Evolutionary conservation across 2,888 invertebrate genomes (phyloP), one percentile per base, ranked within the genome.

Genomic region (Phyllotreta striolata): DNA sequence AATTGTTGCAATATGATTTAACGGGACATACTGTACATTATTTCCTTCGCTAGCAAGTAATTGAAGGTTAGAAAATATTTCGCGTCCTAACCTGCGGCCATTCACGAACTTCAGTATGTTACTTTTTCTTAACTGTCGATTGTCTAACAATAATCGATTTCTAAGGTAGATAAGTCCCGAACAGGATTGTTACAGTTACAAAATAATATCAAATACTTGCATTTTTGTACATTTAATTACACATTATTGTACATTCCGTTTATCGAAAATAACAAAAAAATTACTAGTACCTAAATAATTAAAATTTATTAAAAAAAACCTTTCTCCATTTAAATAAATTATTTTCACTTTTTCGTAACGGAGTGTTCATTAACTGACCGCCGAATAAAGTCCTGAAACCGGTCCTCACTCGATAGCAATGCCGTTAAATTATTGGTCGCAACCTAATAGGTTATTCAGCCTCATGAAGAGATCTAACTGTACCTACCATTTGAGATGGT

Each of bases 31-130:
- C 35, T 49, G 49, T 49, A 34, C 5, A 49, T 24, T 46, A 61
- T 47, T 60, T 65, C 68, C 68, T 68, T 69, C 70, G 67, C 68
- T 70, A 71, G 69, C 62, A 62, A 66, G 64, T 70, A 71, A 71
- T 71, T 70, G 71, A 67, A 68, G 69, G 69, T 70, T 66, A 46
- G 66, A 67, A 39, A 66, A 68, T 64, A 70, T 70, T 70, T 66
- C 66, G 65, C 71, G 62, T 69, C 63, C 57, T 68, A 64, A 66
- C 70, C 70, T 58, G 63, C 64, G 70, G 70, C 68, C 66, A 39
- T 62, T 63, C 68, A 68, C 68, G 68, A 68, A 64, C 61, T 56
- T 62, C 55, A 64, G 63, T 64, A 65, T 60, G 65, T 57, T 65
- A 59, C 55, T 65, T 65, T 67, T 64, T 63, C 58, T 63, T 41